Evolutionary conservation across 2,888 invertebrate genomes (phyloP).

Genomic region (Caenorhabditis macrosperma): DNA sequence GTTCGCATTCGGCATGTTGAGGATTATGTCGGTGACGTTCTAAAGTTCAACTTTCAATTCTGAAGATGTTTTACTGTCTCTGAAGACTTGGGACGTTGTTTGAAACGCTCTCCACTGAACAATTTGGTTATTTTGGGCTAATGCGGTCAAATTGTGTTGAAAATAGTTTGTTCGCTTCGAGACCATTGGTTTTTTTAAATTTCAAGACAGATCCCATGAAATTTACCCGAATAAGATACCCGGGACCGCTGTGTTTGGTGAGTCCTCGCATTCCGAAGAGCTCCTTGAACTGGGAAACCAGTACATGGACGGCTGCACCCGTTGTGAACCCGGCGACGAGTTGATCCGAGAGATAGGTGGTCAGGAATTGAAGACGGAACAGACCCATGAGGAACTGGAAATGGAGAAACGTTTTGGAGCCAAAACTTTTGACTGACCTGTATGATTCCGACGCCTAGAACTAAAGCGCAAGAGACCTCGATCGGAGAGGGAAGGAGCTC

Average conservation of each 20-base stretch:
- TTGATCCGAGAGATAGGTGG: constrained; percentile 80
- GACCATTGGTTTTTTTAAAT: no score
- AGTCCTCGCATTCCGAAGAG: constrained; percentile 81
- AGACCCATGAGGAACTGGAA: constrained; percentile 88
- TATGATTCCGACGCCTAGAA: constrained; percentile 87
- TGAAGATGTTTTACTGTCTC: no score
- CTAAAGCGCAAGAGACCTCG: constrained; percentile 88
- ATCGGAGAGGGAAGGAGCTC: constrained; percentile 81
- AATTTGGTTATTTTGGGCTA: no score
- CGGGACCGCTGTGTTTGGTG: constrained; percentile 80
- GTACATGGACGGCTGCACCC: constrained; percentile 82
- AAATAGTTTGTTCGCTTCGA: no score
- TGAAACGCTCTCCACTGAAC: no score
- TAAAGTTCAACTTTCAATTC: constrained; percentile 79
- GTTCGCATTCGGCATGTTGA: constrained; percentile 84
- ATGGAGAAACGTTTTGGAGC: neutral
- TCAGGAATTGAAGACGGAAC: constrained; percentile 83
- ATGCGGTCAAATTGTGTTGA: no score
- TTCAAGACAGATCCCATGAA: neutral
- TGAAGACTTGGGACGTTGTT: no score
- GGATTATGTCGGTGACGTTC: constrained; percentile 82
- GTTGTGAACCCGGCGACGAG: constrained; percentile 83
- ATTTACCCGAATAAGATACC: constrained; percentile 81
- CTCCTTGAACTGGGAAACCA: constrained; percentile 82
- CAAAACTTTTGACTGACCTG: neutral